phyloP scores from a whole-genome alignment of 2,113 vertebrate species.

The Pseudopipra pipra region DNA sequence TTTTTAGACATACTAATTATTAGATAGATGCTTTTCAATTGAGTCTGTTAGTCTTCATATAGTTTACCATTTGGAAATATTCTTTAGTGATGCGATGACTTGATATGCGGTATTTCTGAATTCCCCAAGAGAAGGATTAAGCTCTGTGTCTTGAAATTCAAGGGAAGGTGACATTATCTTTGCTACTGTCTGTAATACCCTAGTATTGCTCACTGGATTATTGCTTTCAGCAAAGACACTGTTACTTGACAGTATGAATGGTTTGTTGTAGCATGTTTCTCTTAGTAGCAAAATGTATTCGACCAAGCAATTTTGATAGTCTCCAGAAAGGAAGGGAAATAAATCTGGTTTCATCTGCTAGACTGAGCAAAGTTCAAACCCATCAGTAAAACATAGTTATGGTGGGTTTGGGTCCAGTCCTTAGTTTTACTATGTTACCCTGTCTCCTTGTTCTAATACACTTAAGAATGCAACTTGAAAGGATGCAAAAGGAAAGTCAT shows the following conservation, averaged over 20 bases:
- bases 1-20: background rate
- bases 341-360: background rate
- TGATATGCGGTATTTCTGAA: background rate
- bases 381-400: background rate
- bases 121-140: background rate
- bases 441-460: constrained; percentile 38
- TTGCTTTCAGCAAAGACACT: background rate
- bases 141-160: background rate
- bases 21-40: background rate
- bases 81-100: background rate
- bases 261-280: background rate
- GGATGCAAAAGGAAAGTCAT: constrained; percentile 19
- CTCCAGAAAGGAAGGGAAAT: background rate
- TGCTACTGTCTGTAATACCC: background rate
- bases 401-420: background rate
- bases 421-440: background rate
- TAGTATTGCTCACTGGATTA: background rate
- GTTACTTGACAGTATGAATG: background rate
- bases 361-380: background rate
- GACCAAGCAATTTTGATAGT: background rate
- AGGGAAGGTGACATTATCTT: background rate
- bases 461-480: constrained; percentile 58
- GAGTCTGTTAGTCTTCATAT: background rate
- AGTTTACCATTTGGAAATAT: background rate
- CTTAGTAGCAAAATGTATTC: background rate